A percentile compares a stretch with the other conserved stretches of the same genome.
phyloP scores from a whole-genome alignment of 2,113 vertebrate genomes.

The Sylvicapra grimmia region DNA sequence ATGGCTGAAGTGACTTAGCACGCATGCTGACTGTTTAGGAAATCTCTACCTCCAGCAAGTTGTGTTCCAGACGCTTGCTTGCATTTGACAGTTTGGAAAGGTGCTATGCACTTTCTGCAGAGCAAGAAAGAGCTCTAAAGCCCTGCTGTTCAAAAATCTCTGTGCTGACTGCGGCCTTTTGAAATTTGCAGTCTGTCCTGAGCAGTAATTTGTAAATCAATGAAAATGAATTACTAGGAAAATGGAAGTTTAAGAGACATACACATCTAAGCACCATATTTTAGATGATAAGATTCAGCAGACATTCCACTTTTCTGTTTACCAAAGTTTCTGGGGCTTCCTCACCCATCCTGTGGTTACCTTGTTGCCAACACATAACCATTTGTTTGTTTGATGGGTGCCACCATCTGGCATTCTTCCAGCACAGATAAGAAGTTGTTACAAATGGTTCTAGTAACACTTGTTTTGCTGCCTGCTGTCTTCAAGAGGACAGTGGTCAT shows the following conservation, averaged over 20 bases:
- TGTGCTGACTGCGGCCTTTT: background rate
- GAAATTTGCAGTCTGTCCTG: background rate
- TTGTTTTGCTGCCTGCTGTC: background rate
- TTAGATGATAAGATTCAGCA: rapidly evolving
- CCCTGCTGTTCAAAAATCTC: background rate
- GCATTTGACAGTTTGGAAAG: background rate
- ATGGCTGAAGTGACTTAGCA: background rate
- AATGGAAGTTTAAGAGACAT: background rate
- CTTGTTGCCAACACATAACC: background rate
- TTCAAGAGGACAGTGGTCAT: background rate
- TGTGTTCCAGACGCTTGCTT: background rate
- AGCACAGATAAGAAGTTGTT: background rate
- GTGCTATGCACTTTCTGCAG: background rate
- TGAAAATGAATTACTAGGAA: background rate
- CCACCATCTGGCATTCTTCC: background rate
- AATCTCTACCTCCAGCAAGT: background rate
- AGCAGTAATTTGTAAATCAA: background rate
- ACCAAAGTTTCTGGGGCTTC: background rate
- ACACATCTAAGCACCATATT: background rate
- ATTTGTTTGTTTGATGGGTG: too few relatives aligned
- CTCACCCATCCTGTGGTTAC: background rate
- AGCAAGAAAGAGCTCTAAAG: background rate
- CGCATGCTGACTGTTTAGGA: background rate
- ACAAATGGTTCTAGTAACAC: background rate
- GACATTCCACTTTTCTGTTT: rapidly evolving